Evolutionary conservation across 2,888 invertebrate species (phyloP).

Genomic region (Labia minor): DNA sequence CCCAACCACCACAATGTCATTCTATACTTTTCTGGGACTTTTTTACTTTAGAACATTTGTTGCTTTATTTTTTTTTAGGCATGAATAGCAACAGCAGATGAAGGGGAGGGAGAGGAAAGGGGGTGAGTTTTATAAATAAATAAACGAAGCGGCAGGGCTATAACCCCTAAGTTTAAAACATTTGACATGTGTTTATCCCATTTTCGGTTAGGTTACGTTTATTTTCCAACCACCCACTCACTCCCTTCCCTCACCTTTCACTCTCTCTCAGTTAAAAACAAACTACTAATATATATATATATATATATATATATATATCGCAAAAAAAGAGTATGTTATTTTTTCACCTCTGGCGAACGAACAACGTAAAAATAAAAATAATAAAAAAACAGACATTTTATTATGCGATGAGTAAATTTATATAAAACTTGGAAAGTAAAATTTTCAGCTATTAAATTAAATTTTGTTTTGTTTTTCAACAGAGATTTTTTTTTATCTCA

Average conservation of each 20-base stretch:
- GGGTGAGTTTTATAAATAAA: conserved; percentile 13
- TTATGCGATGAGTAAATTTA: conserved; percentile 8
- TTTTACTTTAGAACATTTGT: conserved; percentile 5
- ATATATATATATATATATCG: background rate
- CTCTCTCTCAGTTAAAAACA: background rate
- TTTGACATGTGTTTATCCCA: conserved; percentile 13
- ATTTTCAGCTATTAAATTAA: background rate
- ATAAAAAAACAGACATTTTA: background rate
- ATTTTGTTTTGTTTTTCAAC: background rate
- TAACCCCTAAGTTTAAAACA: conserved; percentile 13
- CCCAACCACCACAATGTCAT: conserved; percentile 13
- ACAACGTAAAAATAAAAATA: background rate
- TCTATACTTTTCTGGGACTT: conserved; percentile 13
- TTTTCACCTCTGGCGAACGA: background rate
- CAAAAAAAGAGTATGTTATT: background rate
- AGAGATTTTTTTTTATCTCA: background rate
- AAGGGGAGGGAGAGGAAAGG: too few species aligned
- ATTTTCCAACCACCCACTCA: background rate
- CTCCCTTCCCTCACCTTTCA: background rate
- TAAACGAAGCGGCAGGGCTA: background rate
- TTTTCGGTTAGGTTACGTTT: conserved; percentile 13
- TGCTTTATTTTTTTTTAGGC: conserved; percentile 4
- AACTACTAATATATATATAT: background rate
- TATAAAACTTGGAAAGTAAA: background rate
- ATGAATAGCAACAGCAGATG: conserved; percentile 1